Evolutionary conservation across 2,888 invertebrate genomes (phyloP).

Genomic region (Mythimna vitellina): DNA sequence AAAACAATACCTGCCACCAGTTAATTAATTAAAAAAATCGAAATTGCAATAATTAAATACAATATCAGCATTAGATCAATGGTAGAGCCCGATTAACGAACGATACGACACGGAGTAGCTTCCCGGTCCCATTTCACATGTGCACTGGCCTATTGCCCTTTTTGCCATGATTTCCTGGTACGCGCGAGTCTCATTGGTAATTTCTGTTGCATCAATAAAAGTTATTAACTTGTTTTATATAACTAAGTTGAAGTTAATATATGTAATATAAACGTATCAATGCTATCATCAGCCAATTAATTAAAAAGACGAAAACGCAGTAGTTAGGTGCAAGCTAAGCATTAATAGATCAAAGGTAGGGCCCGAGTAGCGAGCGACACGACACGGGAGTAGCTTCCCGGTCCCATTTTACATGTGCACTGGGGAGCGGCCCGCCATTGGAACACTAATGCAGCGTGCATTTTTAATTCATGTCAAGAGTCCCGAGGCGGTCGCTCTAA

Average conservation of each 20-base stretch:
- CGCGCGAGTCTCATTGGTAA: too few relatives aligned
- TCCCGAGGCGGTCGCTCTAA: conserved; percentile 77
- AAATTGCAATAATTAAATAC: conserved; percentile 32
- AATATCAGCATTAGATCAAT: conserved; percentile 53
- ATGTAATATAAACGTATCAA: too few relatives aligned
- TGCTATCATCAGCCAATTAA: neutral
- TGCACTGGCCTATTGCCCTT: too few relatives aligned
- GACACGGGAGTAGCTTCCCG: conserved; percentile 50
- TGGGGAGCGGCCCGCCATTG: conserved; percentile 72
- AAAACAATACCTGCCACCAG: neutral
- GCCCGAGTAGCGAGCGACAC: neutral
- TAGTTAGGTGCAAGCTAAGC: conserved; percentile 3
- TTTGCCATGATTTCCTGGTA: too few relatives aligned
- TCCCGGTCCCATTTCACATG: too few relatives aligned
- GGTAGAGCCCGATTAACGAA: conserved; percentile 23
- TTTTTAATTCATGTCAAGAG: conserved; percentile 89
- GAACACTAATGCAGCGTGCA: conserved; percentile 86
- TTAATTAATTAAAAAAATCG: neutral
- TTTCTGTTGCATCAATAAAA: too few relatives aligned
- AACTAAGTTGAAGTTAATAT: too few relatives aligned
- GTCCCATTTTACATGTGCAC: conserved; percentile 64
- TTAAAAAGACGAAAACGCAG: conserved; percentile 31
- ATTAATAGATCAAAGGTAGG: conserved; percentile 2
- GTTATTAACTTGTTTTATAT: too few relatives aligned
- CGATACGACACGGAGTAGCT: neutral